Percentiles rank a stretch among this genome's conserved stretches.
These are phyloP conservation scores for Cheirogaleus medius DNA, from an alignment of 2,113 vertebrate genomes.

Conservation along the genomic window DNA sequence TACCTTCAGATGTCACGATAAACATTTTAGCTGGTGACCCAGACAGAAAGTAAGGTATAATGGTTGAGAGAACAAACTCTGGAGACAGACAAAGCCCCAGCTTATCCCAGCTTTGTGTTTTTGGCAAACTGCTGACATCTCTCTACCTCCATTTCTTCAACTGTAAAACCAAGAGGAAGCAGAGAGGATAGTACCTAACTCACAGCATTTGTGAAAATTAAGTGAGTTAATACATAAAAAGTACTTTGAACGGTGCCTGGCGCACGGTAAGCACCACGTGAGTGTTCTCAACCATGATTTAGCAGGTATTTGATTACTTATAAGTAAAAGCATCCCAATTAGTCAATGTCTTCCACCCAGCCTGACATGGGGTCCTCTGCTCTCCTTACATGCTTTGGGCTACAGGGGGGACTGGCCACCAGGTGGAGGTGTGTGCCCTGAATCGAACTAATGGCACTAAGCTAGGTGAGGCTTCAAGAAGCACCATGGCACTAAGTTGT, in stretches of 20 bases:
- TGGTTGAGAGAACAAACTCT: neutral
- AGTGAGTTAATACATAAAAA: neutral
- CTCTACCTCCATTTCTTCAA: neutral
- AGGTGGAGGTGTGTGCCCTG: accelerated
- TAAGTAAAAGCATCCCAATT: too few relatives aligned
- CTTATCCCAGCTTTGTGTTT: neutral
- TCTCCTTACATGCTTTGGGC: neutral
- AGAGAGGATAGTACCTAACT: neutral
- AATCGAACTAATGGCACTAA: accelerated
- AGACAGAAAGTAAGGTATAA: neutral
- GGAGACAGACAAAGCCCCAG: neutral
- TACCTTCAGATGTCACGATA: neutral
- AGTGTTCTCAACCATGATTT: neutral
- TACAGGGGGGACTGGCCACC: neutral
- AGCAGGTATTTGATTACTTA: neutral
- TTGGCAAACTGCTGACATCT: neutral
- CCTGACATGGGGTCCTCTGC: neutral
- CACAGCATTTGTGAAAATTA: neutral
- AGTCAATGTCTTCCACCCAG: neutral
- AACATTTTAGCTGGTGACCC: neutral
- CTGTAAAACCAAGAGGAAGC: neutral
- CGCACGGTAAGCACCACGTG: accelerated
- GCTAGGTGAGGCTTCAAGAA: neutral
- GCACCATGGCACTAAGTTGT: accelerated
- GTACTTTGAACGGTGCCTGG: neutral